Base-by-base conservation (phyloP, 2,797 vertebrate species). In the Sardinella longiceps region DNA sequence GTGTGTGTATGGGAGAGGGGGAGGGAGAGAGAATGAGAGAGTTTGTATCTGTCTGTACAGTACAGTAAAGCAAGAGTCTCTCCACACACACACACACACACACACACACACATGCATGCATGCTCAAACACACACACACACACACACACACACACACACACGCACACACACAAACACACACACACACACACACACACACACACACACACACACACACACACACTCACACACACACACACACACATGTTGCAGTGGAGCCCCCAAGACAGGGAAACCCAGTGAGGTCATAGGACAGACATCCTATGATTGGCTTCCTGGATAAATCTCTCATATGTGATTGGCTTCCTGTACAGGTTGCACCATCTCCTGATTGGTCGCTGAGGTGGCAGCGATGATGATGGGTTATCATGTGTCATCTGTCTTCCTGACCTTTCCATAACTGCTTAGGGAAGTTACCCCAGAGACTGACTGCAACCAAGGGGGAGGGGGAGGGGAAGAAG, bases 221-320 rank as follows among this genome's bases (percentile, higher is more conserved):
- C 46, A 48, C 6, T 6, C 46, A 48, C 6, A 48, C 46, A 48
- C 1, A 1, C 46, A 48, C 2, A 70, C 23, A 33, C 70, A 12
- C n/a, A 15, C 28, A 11, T 70, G 63, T 70, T 70, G 63, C 30
- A 70, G 37, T 70, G 63, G 80, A 43, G 45, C 39, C 58, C 81
- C 89, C 87, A 94, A 92, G 87, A 86, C 45, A 90, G 91, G 93
- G 90, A 91, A 92, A 90, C 90, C 91, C 89, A 81, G 11, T 89
- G 88, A 87, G 89, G 89, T 91, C 86, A 66, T 9, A n/a, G 88
- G 48, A 82, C 89, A 91, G 88, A 92, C 86, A 87, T 89, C 89
- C 83, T n/a, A 28, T 85, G 56, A 89, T 83, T 85, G 56, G n/a
- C 25, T 46, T 83, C 63, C 63, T 70, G 28, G 63, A 33, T 30